These are phyloP conservation scores for Erebia palarica DNA, from an alignment of 2,888 invertebrate genomes.

Conservation along the genomic window DNA sequence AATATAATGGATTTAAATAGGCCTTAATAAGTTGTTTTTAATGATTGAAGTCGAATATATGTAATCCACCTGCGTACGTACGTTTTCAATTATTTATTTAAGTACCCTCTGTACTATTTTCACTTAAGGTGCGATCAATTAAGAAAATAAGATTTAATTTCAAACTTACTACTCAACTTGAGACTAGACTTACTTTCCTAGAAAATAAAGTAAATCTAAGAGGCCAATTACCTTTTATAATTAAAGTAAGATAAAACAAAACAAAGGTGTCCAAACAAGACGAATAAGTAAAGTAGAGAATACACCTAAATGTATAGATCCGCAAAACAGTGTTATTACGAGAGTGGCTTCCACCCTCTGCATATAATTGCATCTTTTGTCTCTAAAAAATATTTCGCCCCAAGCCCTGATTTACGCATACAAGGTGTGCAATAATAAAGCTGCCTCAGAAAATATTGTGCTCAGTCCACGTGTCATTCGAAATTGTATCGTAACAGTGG, in stretches of 20 bases:
- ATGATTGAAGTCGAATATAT: not conserved
- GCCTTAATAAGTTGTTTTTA: not conserved
- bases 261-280: not conserved
- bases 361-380: slow-evolving; percentile 82
- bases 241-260: not conserved
- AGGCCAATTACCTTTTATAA: not conserved
- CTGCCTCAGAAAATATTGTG: slow-evolving; percentile 75
- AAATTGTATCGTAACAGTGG: slow-evolving; percentile 52
- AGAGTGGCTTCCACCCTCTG: slow-evolving; percentile 51
- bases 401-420: slow-evolving; percentile 81
- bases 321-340: slow-evolving; percentile 29
- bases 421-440: slow-evolving; percentile 82
- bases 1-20: not conserved
- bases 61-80: too few species aligned
- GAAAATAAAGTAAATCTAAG: too few species aligned
- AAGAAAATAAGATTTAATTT: too few species aligned
- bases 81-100: too few species aligned
- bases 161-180: too few species aligned
- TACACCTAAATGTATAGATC: slow-evolving; percentile 16
- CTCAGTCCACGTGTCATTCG: slow-evolving; percentile 49
- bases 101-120: too few species aligned
- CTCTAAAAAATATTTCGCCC: slow-evolving; percentile 74
- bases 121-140: too few species aligned
- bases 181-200: too few species aligned
- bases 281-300: not conserved